Conservation (phyloP, 2,797 vertebrate species). For the Huso huso region DNA sequence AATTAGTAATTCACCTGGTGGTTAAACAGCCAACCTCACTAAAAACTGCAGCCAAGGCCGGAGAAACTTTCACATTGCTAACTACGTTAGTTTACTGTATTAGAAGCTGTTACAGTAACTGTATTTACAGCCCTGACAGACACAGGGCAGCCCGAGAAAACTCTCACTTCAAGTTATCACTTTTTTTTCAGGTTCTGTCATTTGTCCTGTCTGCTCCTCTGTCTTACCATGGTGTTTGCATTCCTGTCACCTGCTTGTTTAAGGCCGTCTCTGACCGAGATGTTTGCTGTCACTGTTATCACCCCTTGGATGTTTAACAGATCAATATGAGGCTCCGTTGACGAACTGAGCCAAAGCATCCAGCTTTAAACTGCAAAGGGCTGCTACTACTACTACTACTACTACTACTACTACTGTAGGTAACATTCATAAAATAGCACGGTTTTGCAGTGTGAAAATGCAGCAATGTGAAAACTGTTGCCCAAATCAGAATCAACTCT, state of each 20-base stretch:
- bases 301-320: not conserved
- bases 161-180: not conserved
- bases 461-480: too few relatives aligned
- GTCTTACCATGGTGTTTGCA: not conserved
- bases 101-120: not conserved
- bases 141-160: not conserved
- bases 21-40: not conserved
- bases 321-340: too few relatives aligned
- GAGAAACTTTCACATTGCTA: not conserved
- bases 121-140: not conserved
- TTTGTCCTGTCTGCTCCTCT: not conserved
- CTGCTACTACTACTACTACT: too few relatives aligned
- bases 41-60: not conserved
- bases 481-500: too few relatives aligned
- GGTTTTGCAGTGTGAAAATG: too few relatives aligned
- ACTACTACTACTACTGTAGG: too few relatives aligned
- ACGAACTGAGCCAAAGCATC: too few relatives aligned
- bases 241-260: not conserved
- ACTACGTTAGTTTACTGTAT: not conserved
- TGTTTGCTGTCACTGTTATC: not conserved
- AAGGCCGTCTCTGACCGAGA: not conserved
- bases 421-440: too few relatives aligned
- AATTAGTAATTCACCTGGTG: not conserved
- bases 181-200: not conserved
- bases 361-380: too few relatives aligned